Base-by-base conservation (phyloP, 2,797 vertebrate genomes). In the Urophycis tenuis region DNA sequence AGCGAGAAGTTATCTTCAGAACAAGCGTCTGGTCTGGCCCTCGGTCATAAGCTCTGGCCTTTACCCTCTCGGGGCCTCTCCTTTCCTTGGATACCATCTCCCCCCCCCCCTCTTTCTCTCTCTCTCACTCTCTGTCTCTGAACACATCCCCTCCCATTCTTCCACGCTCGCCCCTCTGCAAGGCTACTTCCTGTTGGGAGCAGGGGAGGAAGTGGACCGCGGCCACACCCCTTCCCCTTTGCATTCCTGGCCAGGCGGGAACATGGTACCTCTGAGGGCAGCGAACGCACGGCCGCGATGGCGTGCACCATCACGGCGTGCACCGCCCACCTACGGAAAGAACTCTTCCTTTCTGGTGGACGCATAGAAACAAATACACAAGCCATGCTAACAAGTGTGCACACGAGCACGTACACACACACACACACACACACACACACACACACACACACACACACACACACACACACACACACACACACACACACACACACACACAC, bases 401-500 rank as follows among this genome's bases (percentile, higher is more conserved):
- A 12, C 36, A 11, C 36, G 9, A 6, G 11, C 36, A 10, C 36
- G 12, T 11, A 39, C 36, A 10, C 36, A 10, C 36, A 39, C 36
- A 39, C 36, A 10, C 36, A 39, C 36, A 49, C 15, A 49, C 41
- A 49, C 41, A 49, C 41, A 49, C 41, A 49, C 41, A 49, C 41
- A 49, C 41, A 17, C 41, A 39, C 36, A 49, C 12, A 49, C 12
- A 49, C 41, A 49, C 41, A 49, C 41, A 49, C 41, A 49, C 41
- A 49, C 41, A 49, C 41, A 49, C 41, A 64, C 22, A 64, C n/a
- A 67, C 36, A 39, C 71, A 34, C 8, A 10, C 29, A 76, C 69
- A 75, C 41, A 75, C 69, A 74, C 78, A 73, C 22, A 77, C 14
- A 31, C 32, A 67, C 2, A 3, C 71, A 77, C 71, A 36, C 70